phyloP scores from a whole-genome alignment of 53 echinoderm and acorn worm species.

The Echinometra lucunter region DNA sequence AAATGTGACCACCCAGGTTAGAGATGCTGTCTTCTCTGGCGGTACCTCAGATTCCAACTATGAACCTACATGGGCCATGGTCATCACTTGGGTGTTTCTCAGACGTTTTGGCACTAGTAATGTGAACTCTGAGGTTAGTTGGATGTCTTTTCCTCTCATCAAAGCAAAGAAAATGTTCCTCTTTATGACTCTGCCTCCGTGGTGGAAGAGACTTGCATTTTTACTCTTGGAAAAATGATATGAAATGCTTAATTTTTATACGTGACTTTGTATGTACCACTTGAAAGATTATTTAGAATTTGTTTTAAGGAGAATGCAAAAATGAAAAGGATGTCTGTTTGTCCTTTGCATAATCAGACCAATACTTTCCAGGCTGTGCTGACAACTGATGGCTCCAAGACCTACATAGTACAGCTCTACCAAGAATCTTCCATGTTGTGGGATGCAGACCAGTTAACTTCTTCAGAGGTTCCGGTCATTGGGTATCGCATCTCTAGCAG shows the following conservation, averaged over 20 bases:
- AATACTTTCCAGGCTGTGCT: slow-evolving; percentile 63
- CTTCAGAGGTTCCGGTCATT: slow-evolving; percentile 31
- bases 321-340: neutral
- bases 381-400: slow-evolving; percentile 46
- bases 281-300: no score
- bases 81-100: slow-evolving; percentile 35
- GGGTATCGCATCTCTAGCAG: neutral
- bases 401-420: neutral
- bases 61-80: slow-evolving; percentile 51
- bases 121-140: slow-evolving; percentile 19
- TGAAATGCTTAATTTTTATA: no score
- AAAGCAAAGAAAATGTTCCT: no score
- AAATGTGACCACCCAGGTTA: slow-evolving; percentile 30
- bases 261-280: no score
- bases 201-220: no score
- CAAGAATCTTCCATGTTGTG: slow-evolving; percentile 31
- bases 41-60: neutral
- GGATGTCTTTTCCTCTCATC: neutral
- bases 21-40: neutral
- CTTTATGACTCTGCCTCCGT: no score
- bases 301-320: no score
- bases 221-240: no score
- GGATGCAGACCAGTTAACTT: slow-evolving; percentile 28
- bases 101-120: slow-evolving; percentile 6
- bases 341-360: slow-evolving; percentile 12